Base-by-base conservation (phyloP, 2,113 vertebrate species). In the Tursiops truncatus region DNA sequence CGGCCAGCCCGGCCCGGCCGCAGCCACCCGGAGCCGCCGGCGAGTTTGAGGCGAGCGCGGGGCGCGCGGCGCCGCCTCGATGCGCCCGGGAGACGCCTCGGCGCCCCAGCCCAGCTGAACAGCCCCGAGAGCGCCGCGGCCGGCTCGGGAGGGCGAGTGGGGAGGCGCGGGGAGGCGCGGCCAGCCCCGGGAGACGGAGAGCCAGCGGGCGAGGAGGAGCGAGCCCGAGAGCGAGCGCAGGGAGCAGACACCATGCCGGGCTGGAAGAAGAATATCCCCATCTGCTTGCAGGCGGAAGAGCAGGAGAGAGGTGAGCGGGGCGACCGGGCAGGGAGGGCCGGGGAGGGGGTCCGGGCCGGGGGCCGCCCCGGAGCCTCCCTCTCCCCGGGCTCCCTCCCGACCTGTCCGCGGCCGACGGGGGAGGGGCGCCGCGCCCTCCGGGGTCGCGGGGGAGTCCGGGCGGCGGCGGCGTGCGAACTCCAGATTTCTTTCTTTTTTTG, bases 231-330 rank as follows among this genome's bases (percentile, higher is more conserved):
- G 84, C 82, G 21, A 62, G 89, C 68, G 93, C 93, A 0, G 95
- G 88, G 85, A 84, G 95, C 95, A 50, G 98, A 89, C 98, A 98
- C 98, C 98, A 99, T 99, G 99, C 99, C 99, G 97, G 99, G 99
- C 98, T 99, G 99, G 99, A 99, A 99, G 99, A 99, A 99, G 98
- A 99, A 99, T 98, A 99, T 99, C 98, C 99, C 99, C 96, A 99
- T 99, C 98, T 99, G 99, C 98, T 98, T 99, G 97, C 99, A 99
- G 98, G 99, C 99, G 98, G 99, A 99, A 95, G 99, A 99, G 98
- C 99, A 99, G 97, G 99, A 99, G 98, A 97, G 99, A 99, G 99
- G 99, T 99, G 98, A 98, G 98, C 10, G 89, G 31, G 70, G 90
- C 83, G 93, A 11, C 67, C 9, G 80, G 62, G 92, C 79, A 62